Percentiles rank a stretch among this genome's conserved stretches.
These are phyloP conservation scores for Lamproptera curius DNA, from an alignment of 2,888 invertebrate species.

Conservation along the genomic window DNA sequence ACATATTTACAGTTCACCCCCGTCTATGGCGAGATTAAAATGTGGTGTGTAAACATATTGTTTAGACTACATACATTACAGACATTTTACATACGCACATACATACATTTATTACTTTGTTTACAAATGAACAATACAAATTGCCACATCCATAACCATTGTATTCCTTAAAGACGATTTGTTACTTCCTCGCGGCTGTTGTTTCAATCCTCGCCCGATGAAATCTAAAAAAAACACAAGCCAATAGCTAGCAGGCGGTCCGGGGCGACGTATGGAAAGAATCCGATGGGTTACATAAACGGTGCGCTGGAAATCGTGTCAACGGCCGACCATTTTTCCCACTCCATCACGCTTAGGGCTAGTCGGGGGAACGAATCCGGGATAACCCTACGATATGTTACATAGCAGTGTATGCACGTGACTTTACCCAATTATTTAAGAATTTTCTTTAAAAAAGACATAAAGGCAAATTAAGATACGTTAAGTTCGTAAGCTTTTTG, in stretches of 20 bases:
- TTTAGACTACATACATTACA: too few relatives aligned
- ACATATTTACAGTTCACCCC: too few relatives aligned
- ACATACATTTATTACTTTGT: too few relatives aligned
- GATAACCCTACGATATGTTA: slow-evolving; percentile 52
- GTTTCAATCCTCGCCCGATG: slow-evolving; percentile 24
- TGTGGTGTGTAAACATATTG: too few relatives aligned
- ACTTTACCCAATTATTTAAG: too few relatives aligned
- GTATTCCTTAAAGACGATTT: not conserved
- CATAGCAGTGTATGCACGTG: too few relatives aligned
- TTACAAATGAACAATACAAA: too few relatives aligned
- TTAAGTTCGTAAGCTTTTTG: too few relatives aligned
- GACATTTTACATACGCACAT: too few relatives aligned
- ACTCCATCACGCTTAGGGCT: slow-evolving; percentile 31
- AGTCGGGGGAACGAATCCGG: slow-evolving; percentile 47
- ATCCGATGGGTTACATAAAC: slow-evolving; percentile 67
- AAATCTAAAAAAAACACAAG: slow-evolving; percentile 52
- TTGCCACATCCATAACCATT: not conserved
- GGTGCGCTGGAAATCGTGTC: slow-evolving; percentile 67
- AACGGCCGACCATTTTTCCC: slow-evolving; percentile 63
- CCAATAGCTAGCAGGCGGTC: slow-evolving; percentile 55
- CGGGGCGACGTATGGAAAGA: slow-evolving; percentile 58
- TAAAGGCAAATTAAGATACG: too few relatives aligned
- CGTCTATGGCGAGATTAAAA: too few relatives aligned
- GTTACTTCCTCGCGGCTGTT: not conserved
- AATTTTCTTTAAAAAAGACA: too few relatives aligned